Conservation (phyloP, 2,113 vertebrate species). For the Ctenomys sociabilis region DNA sequence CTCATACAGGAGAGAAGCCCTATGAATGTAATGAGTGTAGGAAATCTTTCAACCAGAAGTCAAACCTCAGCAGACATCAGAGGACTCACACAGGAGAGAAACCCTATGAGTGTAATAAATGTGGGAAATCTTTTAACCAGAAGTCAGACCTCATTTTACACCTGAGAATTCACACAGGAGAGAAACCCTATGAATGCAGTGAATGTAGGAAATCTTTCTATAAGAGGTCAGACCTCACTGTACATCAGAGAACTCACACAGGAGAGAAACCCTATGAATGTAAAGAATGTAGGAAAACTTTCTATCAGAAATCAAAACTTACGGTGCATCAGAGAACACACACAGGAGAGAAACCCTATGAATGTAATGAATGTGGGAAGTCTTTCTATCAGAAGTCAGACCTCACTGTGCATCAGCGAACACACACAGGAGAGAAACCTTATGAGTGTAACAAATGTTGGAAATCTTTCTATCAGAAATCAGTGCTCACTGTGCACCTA, state of each 20-base stretch:
- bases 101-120: neutral
- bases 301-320: conserved; percentile 42
- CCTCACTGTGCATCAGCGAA: conserved; percentile 12
- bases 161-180: conserved; percentile 40
- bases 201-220: conserved; percentile 14
- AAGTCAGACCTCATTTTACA: conserved; percentile 40
- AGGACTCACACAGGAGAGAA: conserved; percentile 39
- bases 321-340: neutral
- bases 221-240: conserved; percentile 22
- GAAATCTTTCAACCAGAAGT: conserved; percentile 26
- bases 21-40: conserved; percentile 21
- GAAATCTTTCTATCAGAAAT: conserved; percentile 32
- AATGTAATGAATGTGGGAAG: neutral
- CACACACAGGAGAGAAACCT: conserved; percentile 24
- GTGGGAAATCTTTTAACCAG: conserved; percentile 38
- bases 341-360: conserved; percentile 22
- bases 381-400: conserved; percentile 42
- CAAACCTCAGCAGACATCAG: neutral
- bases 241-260: conserved; percentile 31
- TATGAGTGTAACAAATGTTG: neutral
- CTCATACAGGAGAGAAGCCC: conserved; percentile 42
- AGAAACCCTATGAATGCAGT: neutral
- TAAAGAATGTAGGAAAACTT: conserved; percentile 30
- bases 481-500: conserved; percentile 1
- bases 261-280: conserved; percentile 40